These are phyloP conservation scores for Drosophila novamexicana DNA, from an alignment of 1,140 invertebrate genomes.

Conservation along the genomic window DNA sequence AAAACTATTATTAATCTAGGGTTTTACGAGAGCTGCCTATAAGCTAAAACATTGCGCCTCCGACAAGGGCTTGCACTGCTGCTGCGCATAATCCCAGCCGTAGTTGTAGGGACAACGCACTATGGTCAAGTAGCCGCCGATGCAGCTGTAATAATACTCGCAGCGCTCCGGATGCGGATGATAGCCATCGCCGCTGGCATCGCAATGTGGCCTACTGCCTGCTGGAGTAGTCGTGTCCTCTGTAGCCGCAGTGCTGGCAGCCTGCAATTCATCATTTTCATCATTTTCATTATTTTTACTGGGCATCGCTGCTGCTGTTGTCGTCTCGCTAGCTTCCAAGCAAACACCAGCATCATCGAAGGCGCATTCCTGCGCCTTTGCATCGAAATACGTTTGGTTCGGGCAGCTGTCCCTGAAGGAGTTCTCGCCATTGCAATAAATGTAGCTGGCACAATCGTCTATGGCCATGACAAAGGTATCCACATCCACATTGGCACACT, in stretches of 20 bases:
- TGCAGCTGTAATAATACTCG: constrained; percentile 73
- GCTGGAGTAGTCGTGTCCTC: background rate
- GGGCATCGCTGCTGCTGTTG: constrained; percentile 2
- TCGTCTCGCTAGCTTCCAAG: background rate
- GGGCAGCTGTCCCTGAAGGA: constrained; percentile 73
- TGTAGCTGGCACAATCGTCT: constrained; percentile 65
- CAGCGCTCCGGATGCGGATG: constrained; percentile 67
- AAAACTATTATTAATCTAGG: constrained; percentile 26
- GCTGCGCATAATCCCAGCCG: constrained; percentile 59
- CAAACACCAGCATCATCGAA: constrained; percentile 66
- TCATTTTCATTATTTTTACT: background rate
- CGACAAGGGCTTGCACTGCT: constrained; percentile 53
- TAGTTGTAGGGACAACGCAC: constrained; percentile 68
- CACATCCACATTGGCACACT: constrained; percentile 43
- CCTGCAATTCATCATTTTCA: background rate
- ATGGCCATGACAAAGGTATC: constrained; percentile 62
- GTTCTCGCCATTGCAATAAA: constrained; percentile 69
- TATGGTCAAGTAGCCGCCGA: constrained; percentile 68
- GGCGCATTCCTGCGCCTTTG: constrained; percentile 59
- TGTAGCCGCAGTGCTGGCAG: background rate
- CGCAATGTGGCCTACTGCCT: constrained; percentile 58
- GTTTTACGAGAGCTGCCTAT: constrained; percentile 25
- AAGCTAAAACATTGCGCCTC: constrained; percentile 54
- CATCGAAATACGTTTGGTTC: constrained; percentile 70
- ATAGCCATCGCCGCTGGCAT: constrained; percentile 38